These are phyloP conservation scores for Drosophila chauvacae DNA, from an alignment of 1,140 invertebrate species.

Conservation along the genomic window DNA sequence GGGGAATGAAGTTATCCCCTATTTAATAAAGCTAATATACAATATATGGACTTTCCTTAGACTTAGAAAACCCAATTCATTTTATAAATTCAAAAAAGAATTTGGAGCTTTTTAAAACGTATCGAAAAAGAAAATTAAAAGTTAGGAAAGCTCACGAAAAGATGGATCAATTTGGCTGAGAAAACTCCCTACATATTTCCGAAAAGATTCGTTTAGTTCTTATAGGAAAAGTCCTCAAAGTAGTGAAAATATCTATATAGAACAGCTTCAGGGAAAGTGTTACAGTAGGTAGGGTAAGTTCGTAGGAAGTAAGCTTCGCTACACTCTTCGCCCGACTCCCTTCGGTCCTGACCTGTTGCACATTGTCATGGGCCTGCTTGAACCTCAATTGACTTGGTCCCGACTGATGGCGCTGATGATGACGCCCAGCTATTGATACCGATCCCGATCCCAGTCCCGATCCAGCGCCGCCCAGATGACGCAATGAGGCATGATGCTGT, in stretches of 20 bases:
- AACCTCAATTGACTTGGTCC: conserved; percentile 73
- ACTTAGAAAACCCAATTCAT: not conserved
- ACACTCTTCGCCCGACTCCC: conserved; percentile 22
- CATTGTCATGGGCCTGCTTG: conserved; percentile 77
- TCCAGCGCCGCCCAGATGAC: conserved; percentile 68
- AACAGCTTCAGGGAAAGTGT: conserved; percentile 13
- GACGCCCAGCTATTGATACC: conserved; percentile 58
- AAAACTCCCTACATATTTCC: not conserved
- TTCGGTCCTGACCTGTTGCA: conserved; percentile 78
- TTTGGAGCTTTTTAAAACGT: not conserved
- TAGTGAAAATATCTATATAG: conserved; percentile 1
- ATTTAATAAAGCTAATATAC: not conserved
- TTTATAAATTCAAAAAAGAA: not conserved
- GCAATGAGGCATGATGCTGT: conserved; percentile 79
- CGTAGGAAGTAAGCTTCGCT: too few species aligned
- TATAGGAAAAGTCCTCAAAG: not conserved
- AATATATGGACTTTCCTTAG: not conserved
- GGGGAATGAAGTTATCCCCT: too few species aligned
- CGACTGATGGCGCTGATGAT: conserved; percentile 59
- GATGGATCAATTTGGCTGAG: not conserved
- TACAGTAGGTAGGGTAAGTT: conserved; percentile 2
- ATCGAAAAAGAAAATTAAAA: not conserved
- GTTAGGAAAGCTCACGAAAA: not conserved
- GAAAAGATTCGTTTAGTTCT: not conserved
- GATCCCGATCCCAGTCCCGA: conserved; percentile 40